These are phyloP conservation scores for Hemicordylus capensis DNA, from an alignment of 2,113 vertebrate genomes.

Conservation along the genomic window DNA sequence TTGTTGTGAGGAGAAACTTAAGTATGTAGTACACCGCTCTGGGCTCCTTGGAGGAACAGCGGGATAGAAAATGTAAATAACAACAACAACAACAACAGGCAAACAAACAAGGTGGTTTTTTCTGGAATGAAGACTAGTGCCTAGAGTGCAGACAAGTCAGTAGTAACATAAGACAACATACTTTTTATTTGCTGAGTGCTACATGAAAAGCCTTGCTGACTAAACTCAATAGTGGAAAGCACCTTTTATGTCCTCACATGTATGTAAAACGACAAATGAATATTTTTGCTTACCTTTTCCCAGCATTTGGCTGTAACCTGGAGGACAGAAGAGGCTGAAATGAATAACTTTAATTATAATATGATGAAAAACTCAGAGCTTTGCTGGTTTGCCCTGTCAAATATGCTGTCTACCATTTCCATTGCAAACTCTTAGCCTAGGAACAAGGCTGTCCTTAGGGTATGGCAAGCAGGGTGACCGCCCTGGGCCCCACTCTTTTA, in stretches of 20 bases:
- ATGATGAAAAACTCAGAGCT: constrained; percentile 24
- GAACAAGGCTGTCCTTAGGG: too few relatives aligned
- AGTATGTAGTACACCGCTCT: too few relatives aligned
- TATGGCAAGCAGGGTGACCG: too few relatives aligned
- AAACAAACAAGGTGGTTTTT: neutral
- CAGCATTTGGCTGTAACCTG: constrained; percentile 92
- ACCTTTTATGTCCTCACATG: neutral
- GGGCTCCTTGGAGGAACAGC: too few relatives aligned
- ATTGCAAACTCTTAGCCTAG: neutral
- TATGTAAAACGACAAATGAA: neutral
- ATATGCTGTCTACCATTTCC: neutral
- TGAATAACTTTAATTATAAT: constrained; percentile 26
- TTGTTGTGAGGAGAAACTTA: too few relatives aligned
- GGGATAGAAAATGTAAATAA: too few relatives aligned
- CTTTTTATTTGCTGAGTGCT: neutral
- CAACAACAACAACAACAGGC: neutral
- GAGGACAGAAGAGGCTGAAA: constrained; percentile 25
- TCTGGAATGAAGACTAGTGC: neutral
- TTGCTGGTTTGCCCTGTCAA: neutral
- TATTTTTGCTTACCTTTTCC: constrained; percentile 87
- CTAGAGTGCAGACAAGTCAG: neutral
- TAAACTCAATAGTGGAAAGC: neutral
- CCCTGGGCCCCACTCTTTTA: too few relatives aligned
- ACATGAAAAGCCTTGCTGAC: neutral
- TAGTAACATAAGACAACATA: neutral